A percentile compares a stretch with the other conserved stretches of the same genome.
phyloP scores from a whole-genome alignment of 2,888 invertebrate species.

The Tetragnatha montana region DNA sequence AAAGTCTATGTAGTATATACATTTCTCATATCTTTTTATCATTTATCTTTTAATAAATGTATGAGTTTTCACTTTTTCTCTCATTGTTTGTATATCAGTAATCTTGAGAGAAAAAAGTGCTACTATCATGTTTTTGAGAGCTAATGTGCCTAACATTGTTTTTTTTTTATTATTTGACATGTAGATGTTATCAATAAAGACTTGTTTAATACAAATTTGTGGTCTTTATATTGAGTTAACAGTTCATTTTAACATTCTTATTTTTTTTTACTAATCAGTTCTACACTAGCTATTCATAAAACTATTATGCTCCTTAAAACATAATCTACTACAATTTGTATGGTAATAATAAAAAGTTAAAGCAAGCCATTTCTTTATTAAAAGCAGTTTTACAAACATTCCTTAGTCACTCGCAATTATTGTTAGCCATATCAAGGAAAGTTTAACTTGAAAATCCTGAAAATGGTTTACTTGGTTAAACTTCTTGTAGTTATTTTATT shows the following conservation, averaged over 20 bases:
- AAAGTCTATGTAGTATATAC: slow-evolving; percentile 53
- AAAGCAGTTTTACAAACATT: too few relatives aligned
- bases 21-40: slow-evolving; percentile 24
- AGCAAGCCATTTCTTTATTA: too few relatives aligned
- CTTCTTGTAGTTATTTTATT: too few relatives aligned
- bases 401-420: too few relatives aligned
- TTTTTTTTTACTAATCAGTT: too few relatives aligned
- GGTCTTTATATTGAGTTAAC: slow-evolving; percentile 53
- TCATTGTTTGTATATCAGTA: slow-evolving; percentile 45
- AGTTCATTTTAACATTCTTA: slow-evolving; percentile 14
- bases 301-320: too few relatives aligned
- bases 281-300: too few relatives aligned
- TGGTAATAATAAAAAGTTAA: too few relatives aligned
- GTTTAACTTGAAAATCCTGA: too few relatives aligned
- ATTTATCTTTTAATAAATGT: slow-evolving; percentile 37
- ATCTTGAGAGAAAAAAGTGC: slow-evolving; percentile 43
- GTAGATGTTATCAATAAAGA: slow-evolving; percentile 63
- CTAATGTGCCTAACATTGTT: slow-evolving; percentile 59
- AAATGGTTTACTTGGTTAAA: too few relatives aligned
- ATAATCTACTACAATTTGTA: too few relatives aligned
- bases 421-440: too few relatives aligned
- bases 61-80: slow-evolving; percentile 35
- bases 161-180: slow-evolving; percentile 39
- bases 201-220: slow-evolving; percentile 63
- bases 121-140: slow-evolving; percentile 48